Conservation (phyloP, 2,888 invertebrate genomes). For the Cynaeus angustus region DNA sequence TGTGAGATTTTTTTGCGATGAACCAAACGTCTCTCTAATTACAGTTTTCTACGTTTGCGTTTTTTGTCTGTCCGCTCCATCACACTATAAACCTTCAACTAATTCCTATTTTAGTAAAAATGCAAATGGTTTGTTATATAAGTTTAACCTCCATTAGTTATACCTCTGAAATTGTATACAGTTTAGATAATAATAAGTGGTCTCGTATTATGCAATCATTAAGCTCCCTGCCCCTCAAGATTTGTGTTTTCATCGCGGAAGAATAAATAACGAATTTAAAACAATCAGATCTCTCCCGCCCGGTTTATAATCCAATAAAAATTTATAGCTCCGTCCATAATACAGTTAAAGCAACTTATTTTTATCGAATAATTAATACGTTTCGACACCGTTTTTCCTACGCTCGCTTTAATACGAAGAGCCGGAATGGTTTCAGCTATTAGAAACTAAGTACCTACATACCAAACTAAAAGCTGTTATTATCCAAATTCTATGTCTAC, state of each 20-base stretch:
- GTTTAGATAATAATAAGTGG: constrained; percentile 42
- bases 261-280: constrained; percentile 41
- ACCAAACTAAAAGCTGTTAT: constrained; percentile 50
- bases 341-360: constrained; percentile 44
- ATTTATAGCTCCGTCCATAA: constrained; percentile 35
- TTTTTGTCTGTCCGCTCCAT: constrained; percentile 46
- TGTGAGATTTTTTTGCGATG: constrained; percentile 43
- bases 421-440: constrained; percentile 42
- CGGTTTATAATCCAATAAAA: constrained; percentile 45
- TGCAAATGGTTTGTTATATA: constrained; percentile 43
- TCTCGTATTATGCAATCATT: constrained; percentile 29
- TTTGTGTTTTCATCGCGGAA: constrained; percentile 22
- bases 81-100: constrained; percentile 35
- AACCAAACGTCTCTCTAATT: constrained; percentile 46
- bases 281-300: constrained; percentile 25
- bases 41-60: constrained; percentile 40
- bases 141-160: constrained; percentile 36
- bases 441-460: constrained; percentile 50
- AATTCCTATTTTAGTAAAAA: constrained; percentile 45
- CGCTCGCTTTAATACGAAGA: constrained; percentile 16
- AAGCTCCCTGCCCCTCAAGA: constrained; percentile 11
- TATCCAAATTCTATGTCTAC: constrained; percentile 51
- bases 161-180: constrained; percentile 32
- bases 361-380: constrained; percentile 49
- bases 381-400: constrained; percentile 47